These are phyloP conservation scores for Thermophis baileyi DNA, from an alignment of 2,113 vertebrate genomes.

Conservation along the genomic window DNA sequence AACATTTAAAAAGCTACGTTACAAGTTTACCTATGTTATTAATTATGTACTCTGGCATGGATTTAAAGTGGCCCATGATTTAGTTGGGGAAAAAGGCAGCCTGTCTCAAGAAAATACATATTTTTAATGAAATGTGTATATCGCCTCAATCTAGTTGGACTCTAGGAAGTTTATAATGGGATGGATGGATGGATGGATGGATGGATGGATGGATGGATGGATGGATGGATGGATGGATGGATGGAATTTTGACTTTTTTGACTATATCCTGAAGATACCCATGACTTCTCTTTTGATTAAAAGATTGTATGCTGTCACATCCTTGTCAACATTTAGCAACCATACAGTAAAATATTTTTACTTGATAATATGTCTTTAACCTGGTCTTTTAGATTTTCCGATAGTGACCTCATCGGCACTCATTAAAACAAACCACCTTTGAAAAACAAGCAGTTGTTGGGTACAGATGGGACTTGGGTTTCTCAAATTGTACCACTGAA, in stretches of 20 bases:
- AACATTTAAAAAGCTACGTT: neutral
- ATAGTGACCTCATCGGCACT: neutral
- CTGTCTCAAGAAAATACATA: constrained; percentile 11
- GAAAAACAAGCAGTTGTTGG: neutral
- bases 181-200: too few relatives aligned
- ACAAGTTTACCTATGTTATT: neutral
- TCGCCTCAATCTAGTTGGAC: neutral
- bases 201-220: neutral
- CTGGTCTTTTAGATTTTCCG: neutral
- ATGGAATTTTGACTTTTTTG: too few relatives aligned
- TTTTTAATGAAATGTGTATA: neutral
- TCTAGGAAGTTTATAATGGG: neutral
- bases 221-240: too few relatives aligned
- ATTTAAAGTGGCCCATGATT: constrained; percentile 26
- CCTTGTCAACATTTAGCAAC: neutral
- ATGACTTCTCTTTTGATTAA: neutral
- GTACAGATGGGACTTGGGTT: neutral
- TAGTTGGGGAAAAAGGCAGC: neutral
- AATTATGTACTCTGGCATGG: neutral
- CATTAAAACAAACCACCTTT: neutral
- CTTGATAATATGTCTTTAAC: neutral
- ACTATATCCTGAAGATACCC: neutral
- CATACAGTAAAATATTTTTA: neutral
- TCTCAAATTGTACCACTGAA: neutral
- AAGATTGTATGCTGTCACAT: neutral